Evolutionary conservation across 2,888 invertebrate species (phyloP), one percentile per base, ranked within the genome.

Genomic region (Subacronicta megacephala): DNA sequence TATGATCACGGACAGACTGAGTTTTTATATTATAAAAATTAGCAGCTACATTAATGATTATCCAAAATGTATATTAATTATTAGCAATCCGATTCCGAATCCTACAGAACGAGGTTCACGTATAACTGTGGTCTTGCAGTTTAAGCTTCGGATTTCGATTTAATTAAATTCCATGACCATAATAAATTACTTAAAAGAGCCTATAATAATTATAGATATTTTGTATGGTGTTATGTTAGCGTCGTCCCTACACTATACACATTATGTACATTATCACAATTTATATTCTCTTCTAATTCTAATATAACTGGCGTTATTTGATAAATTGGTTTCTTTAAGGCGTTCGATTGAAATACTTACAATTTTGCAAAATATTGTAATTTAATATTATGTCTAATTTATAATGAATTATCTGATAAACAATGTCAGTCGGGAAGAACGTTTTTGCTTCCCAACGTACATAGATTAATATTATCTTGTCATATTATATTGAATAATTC

Each of bases 261-360:
- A 40, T 16, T 67, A 66, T 66, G 41, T 66, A 66, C 67, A 61
- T 52, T 49, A 29, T 49, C 31, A 49, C 31, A 47, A 47, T 29
- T 47, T 44, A 35, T 41, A 35, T 42, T 17, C 17, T 26, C 41
- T 23, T 23, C 36, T 46, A 37, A 15, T 36, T 17, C 35, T 51
- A 42, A 42, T 43, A 3, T 16, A 29, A 38, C 18, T 17, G 18
- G 17, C 15, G 9, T 16, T 23, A 12, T 13, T 31, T 44, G 20
- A 60, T 41, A 44, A n/a, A 7, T 26, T 9, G 1, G 15, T 31
- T 43, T 26, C 2, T 12, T 17, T 62, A 62, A 63, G 63, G 63
- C 62, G 20, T 23, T 38, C 35, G 7, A 35, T 10, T 38, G 6
- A 23, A 17, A 42, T 16, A 26, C 53, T 31, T 31, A 15, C 7